Evolutionary conservation across 2,888 invertebrate genomes (phyloP), one percentile per base, ranked within the genome.

Genomic region (Chalcis sispes): DNA sequence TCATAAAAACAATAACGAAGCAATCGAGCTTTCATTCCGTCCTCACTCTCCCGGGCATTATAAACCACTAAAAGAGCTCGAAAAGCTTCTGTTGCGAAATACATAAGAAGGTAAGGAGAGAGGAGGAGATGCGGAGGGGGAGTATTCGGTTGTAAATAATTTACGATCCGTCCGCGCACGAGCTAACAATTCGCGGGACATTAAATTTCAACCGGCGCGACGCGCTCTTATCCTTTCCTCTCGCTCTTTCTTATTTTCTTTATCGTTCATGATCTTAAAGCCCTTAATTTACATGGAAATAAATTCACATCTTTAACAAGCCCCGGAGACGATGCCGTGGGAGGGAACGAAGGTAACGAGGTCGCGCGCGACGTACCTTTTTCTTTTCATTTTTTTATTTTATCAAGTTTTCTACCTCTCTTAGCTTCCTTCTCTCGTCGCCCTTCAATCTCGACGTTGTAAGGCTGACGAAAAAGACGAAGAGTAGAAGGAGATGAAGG

Each of bases 251-350:
- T n/a, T n/a, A n/a, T n/a, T n/a, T n/a, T n/a, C n/a, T n/a, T n/a
- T n/a, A 75, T 69, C 69, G 74, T 36, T 62, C 67, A 74, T 62
- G 74, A 62, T 74, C 74, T 54, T 32, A 40, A 25, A 65, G 36
- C 56, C 64, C 48, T 65, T 71, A 64, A 75, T 75, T 71, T 75
- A 59, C 70, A 66, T 75, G 66, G 52, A 71, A 75, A 75, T 75
- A 65, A 75, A 75, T 75, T 75, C 59, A 48, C 71, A 54, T 58
- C 56, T 56, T 66, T 69, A 75, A 75, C 69, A 40, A 75, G 54
- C 25, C 56, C 1, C 1, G 27, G 15, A 25, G 27, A n/a, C 25
- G 36, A 5, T 23, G 23, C 5, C 2, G 46, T 13, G n/a, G 15
- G 42, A 42, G 61, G 36, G 5, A 23, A 3, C 29, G 32, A 50